Conservation (phyloP, 2,113 vertebrate species). For the Plecturocebus donacophilus region DNA sequence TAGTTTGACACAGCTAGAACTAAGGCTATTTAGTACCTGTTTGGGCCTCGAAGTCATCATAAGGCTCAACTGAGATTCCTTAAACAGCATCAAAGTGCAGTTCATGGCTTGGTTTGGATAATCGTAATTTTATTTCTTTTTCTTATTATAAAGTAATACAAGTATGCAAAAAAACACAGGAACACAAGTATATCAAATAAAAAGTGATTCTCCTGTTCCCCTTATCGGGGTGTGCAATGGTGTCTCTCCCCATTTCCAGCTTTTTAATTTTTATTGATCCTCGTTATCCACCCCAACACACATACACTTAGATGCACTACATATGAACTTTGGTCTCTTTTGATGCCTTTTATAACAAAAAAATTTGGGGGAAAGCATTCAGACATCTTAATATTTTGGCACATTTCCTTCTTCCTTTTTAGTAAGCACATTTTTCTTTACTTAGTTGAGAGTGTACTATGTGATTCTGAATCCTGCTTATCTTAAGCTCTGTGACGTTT, state of each 20-base stretch:
- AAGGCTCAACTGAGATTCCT: not conserved
- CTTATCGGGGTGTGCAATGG: not conserved
- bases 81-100: not conserved
- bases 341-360: not conserved
- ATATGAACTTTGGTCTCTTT: not conserved
- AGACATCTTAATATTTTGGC: not conserved
- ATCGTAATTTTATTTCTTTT: not conserved
- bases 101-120: not conserved
- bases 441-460: not conserved
- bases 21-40: not conserved
- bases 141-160: not conserved
- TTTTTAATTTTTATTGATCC: not conserved
- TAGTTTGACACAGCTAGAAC: not conserved
- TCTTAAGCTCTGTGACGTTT: not conserved
- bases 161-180: not conserved
- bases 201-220: not conserved
- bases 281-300: not conserved
- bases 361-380: not conserved
- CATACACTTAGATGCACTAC: not conserved
- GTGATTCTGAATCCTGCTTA: not conserved
- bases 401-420: not conserved
- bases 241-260: not conserved
- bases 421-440: not conserved
- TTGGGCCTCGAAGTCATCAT: not conserved
- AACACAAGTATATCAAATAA: not conserved